Base-by-base conservation (phyloP, 2,888 invertebrate species). In the Rambutsinella grinnellia region DNA sequence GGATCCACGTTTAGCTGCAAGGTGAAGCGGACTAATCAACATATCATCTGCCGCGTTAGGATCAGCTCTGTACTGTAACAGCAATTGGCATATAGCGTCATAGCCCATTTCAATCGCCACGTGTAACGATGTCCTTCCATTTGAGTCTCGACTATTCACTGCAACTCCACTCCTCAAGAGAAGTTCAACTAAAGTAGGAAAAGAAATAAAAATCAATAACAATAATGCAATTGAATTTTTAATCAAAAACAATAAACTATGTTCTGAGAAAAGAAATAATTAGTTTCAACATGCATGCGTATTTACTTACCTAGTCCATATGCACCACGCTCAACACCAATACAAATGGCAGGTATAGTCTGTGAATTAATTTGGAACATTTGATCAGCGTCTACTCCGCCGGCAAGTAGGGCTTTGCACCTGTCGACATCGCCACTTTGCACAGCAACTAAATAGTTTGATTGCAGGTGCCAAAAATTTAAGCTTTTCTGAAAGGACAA, bases 311-410 rank as follows among this genome's bases (percentile, higher is more conserved):
- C 76, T 61, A 36, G 76, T 65, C 62, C 71, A 58, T 70, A 80
- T 47, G 78, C 65, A 61, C 82, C 81, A 19, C 80, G 54, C 57
- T 81, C 79, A 26, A 81, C 83, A 17, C 81, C 82, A 17, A 83
- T 53, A 27, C 80, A 79, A 62, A 83, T 78, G 17, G 82, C 83
- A 51, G 83, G 82, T 49, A 70, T 63, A 10, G 74, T 70, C 36
- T 72, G 76, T 26, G 80, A 81, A 61, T 82, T 82, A 28, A 83
- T 81, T 66, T 79, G 78, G 53, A 83, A 83, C 26, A 79, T 76
- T 72, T 82, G 81, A 70, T 83, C 83, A 15, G 81, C 80, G 68
- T 83, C 83, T 6, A 81, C 83, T 63, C 83, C 83, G 0, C 63
- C 81, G 19, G 76, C 78, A 19, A 83, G 56, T 24, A 83, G 57